A percentile compares a stretch with the other conserved stretches of the same genome.
These are phyloP conservation scores for Polymixis lichenea DNA, from an alignment of 2,888 invertebrate genomes.

Conservation along the genomic window DNA sequence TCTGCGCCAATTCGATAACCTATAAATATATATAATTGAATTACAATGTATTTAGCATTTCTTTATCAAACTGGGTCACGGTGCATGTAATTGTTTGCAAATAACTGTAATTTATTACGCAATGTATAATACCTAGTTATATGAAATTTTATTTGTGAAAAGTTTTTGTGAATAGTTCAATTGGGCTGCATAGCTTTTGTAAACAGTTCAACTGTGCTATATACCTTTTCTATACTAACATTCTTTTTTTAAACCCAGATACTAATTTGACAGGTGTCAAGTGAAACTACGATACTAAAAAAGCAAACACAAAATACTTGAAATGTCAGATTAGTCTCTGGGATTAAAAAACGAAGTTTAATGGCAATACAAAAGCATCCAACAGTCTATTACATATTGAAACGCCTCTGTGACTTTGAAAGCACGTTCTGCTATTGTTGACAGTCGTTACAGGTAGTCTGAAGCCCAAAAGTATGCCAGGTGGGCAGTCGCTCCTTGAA, in stretches of 20 bases:
- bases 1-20: slow-evolving; percentile 58
- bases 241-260: too few species aligned
- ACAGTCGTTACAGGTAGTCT: not conserved
- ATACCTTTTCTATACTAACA: not conserved
- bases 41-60: slow-evolving; percentile 54
- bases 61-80: slow-evolving; percentile 66
- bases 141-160: not conserved
- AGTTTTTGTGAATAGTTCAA: not conserved
- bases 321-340: too few species aligned
- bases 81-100: slow-evolving; percentile 61
- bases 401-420: not conserved
- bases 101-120: slow-evolving; percentile 46
- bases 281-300: too few species aligned
- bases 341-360: too few species aligned
- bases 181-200: not conserved
- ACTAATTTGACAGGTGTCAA: too few species aligned
- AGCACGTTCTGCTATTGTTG: not conserved
- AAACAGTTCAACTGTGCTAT: not conserved
- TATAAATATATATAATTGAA: slow-evolving; percentile 59
- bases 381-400: not conserved
- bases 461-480: not conserved
- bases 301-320: too few species aligned
- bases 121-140: not conserved
- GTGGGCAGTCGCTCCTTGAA: not conserved
- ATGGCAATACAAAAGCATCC: not conserved